Conservation (phyloP, 2,113 vertebrate species). For the Otus sunia region DNA sequence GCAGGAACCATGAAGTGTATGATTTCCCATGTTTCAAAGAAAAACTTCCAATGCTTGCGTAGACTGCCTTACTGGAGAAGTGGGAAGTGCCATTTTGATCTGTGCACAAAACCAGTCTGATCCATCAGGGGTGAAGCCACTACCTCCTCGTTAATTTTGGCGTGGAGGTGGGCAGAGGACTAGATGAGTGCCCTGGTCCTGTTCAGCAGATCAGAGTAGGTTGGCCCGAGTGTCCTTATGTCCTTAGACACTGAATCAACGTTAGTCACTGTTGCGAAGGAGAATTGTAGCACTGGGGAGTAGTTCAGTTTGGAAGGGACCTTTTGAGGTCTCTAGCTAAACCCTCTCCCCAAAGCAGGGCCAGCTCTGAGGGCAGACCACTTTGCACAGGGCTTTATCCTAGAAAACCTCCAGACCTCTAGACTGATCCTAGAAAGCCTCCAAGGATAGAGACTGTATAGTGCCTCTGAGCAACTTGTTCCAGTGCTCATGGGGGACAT, state of each 20-base stretch:
- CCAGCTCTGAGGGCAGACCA: neutral
- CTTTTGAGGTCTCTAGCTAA: neutral
- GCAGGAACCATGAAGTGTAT: neutral
- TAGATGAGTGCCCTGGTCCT: neutral
- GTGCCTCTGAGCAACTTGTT: neutral
- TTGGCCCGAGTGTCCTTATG: neutral
- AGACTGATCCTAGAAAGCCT: neutral
- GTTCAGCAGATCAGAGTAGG: neutral
- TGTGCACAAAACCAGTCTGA: neutral
- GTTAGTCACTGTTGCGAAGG: neutral
- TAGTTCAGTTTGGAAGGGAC: neutral
- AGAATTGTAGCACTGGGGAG: rapidly evolving
- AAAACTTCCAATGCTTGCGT: neutral
- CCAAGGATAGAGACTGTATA: neutral
- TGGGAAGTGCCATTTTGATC: neutral
- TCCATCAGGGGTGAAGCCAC: neutral
- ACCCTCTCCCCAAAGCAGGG: neutral
- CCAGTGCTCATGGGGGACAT: neutral
- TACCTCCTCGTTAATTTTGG: neutral
- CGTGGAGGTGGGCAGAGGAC: neutral
- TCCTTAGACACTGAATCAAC: neutral
- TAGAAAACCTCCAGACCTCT: neutral
- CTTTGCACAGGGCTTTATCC: neutral
- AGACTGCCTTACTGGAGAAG: neutral
- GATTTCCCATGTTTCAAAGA: neutral